phyloP scores from a whole-genome alignment of 2,797 vertebrate genomes.

The Falco cherrug region DNA sequence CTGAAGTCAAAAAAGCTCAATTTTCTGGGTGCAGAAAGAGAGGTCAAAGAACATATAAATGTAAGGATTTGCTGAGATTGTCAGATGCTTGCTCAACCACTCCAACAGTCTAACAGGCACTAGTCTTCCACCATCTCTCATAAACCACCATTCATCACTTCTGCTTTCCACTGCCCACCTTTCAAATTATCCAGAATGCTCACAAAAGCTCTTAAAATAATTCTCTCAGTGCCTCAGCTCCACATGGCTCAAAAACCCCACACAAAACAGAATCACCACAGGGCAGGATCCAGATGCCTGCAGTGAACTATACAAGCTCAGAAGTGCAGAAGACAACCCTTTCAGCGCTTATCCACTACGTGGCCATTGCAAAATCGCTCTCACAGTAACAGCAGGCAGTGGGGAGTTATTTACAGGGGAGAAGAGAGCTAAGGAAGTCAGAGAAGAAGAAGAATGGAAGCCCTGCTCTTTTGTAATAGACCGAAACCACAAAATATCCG shows the following conservation, averaged over 20 bases:
- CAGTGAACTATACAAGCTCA: background rate
- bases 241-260: background rate
- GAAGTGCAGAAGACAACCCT: background rate
- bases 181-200: background rate
- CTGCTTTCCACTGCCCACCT: background rate
- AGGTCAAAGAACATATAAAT: background rate
- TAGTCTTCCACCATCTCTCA: background rate
- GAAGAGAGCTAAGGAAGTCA: background rate
- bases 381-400: background rate
- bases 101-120: background rate
- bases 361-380: background rate
- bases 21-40: background rate
- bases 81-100: background rate
- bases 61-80: background rate
- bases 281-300: background rate
- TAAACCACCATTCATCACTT: background rate
- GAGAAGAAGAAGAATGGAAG: background rate
- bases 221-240: background rate
- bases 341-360: background rate
- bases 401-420: background rate
- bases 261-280: background rate
- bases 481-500: background rate
- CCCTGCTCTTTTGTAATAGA: background rate
- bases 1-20: background rate
- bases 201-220: background rate